phyloP scores from a whole-genome alignment of 2,888 invertebrate genomes.

The Torymus tubicola region DNA sequence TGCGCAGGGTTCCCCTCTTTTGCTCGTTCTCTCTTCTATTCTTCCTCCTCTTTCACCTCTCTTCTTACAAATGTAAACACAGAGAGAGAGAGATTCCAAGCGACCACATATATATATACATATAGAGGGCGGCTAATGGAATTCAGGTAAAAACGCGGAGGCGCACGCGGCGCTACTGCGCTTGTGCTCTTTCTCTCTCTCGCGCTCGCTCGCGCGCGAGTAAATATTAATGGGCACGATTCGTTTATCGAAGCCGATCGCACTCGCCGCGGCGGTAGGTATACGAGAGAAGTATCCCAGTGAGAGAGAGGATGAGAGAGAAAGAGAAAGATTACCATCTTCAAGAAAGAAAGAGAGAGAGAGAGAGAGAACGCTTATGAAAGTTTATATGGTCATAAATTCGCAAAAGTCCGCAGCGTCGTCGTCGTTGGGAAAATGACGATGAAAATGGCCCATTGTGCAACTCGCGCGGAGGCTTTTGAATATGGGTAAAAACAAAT shows the following conservation, averaged over 20 bases:
- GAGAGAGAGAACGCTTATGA: slow-evolving; percentile 31
- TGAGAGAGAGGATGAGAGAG: no score
- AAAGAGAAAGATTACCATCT: slow-evolving; percentile 46
- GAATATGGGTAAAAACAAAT: slow-evolving; percentile 51
- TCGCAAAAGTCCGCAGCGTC: slow-evolving; percentile 36
- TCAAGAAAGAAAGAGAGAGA: slow-evolving; percentile 1
- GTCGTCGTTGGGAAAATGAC: slow-evolving; percentile 24
- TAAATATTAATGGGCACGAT: slow-evolving; percentile 59
- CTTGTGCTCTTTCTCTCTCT: no score
- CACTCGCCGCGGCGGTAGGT: slow-evolving; percentile 48
- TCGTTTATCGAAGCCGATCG: slow-evolving; percentile 52
- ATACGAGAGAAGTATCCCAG: background rate
- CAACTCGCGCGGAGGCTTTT: slow-evolving; percentile 25
- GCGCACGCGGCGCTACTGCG: slow-evolving; percentile 35
- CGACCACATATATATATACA: no score
- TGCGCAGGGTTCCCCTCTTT: no score
- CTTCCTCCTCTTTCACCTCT: no score
- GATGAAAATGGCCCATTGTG: slow-evolving; percentile 52
- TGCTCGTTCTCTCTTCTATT: background rate
- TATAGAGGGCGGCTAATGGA: slow-evolving; percentile 17
- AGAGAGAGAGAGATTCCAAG: no score
- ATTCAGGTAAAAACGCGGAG: slow-evolving; percentile 40
- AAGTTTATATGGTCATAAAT: slow-evolving; percentile 51
- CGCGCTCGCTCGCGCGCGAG: background rate
- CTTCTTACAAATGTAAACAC: no score